Evolutionary conservation across 2,113 vertebrate species (phyloP), one percentile per base, ranked within the genome.

Genomic region (Cyrtonyx montezumae): DNA sequence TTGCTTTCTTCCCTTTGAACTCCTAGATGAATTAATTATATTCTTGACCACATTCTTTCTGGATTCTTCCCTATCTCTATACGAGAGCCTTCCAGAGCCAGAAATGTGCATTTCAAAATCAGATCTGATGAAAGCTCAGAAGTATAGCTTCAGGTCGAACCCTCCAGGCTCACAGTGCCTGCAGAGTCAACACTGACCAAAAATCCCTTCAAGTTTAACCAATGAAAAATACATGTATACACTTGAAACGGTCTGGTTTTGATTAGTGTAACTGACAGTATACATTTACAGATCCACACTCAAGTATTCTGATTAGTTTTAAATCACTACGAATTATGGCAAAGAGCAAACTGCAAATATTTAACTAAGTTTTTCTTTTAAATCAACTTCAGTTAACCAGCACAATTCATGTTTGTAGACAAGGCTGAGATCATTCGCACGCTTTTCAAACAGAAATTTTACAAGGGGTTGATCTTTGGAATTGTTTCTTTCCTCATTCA

Each of bases 271-370:
- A 85, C 26, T 55, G n/a, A 85, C 61, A 74, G 0, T 21, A 23
- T 8, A 66, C 26, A 45, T 34, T 78, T 63, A 75, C 43, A 81
- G 19, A 46, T 68, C 37, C 74, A 84, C 15, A 20, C 4, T 59
- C 9, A 14, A 59, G 34, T 28, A 45, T 55, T 67, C 43, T 71
- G 34, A 65, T 48, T 36, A 53, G n/a, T 61, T 94, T 90, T 70
- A 86, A 88, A 61, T 59, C 34, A 42, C 62, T 79, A 19, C 14
- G 71, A 63, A 65, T 42, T 86, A 86, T 16, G 13, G 49, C 37
- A 46, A 7, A 75, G 68, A 86, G 16, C 28, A 77, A 93, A 79
- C 32, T 74, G 45, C 61, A 90, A 91, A 86, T 77, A 86, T 45
- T 88, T 62, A 87, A 76, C 53, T 34, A 77, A 83, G 55, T 19